phyloP scores from a whole-genome alignment of 2,113 vertebrate genomes.

The Calidris pygmaea region DNA sequence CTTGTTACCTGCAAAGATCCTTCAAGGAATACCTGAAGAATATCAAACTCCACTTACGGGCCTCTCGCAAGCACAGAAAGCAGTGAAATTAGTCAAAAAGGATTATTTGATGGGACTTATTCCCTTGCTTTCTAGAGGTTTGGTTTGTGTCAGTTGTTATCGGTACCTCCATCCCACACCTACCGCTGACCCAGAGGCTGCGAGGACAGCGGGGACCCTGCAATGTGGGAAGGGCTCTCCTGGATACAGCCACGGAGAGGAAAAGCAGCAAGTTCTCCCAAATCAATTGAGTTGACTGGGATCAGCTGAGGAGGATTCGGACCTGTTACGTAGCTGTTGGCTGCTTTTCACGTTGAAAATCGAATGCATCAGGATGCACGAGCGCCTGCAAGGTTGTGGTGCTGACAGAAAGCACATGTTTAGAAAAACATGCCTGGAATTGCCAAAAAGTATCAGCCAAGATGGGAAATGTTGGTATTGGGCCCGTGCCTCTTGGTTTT shows the following conservation, averaged over 20 bases:
- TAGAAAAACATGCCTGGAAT: background rate
- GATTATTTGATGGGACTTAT: background rate
- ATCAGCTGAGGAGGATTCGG: background rate
- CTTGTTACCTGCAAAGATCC: background rate
- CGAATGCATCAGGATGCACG: background rate
- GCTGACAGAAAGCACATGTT: background rate
- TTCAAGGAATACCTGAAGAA: background rate
- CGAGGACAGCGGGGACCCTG: background rate
- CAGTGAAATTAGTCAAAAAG: background rate
- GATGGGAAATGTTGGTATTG: background rate
- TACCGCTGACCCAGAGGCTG: rapidly evolving
- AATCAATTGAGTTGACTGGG: background rate
- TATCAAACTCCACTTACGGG: background rate
- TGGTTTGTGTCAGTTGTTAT: background rate
- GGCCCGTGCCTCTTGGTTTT: background rate
- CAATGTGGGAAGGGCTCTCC: background rate
- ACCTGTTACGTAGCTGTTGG: background rate
- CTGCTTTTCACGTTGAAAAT: background rate
- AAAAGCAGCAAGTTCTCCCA: background rate
- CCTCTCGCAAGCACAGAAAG: background rate
- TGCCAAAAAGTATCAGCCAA: background rate
- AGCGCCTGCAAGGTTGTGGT: background rate
- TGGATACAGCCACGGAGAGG: background rate
- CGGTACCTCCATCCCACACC: background rate
- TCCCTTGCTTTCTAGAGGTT: background rate